Evolutionary conservation across 2,113 vertebrate species (phyloP).

Genomic region (Pseudois nayaur): DNA sequence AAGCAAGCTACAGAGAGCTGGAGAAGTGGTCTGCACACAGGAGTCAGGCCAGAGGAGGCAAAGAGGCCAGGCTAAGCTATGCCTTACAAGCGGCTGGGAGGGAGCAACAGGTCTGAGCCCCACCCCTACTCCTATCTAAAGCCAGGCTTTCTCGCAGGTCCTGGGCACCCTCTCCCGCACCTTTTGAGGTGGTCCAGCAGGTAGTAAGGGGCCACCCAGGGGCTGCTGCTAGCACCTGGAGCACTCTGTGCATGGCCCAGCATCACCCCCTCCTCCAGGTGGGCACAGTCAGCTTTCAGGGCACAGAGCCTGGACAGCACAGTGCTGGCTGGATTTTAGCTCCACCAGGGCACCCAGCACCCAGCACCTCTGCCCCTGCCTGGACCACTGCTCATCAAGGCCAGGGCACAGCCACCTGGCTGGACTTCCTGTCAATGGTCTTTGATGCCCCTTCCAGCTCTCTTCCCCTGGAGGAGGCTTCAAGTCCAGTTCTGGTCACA

Average conservation of each 20-base stretch:
- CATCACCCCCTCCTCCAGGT: neutral
- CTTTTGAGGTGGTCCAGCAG: neutral
- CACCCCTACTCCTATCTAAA: neutral
- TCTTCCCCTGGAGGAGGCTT: neutral
- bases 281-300: neutral
- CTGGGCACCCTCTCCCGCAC: neutral
- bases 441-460: neutral
- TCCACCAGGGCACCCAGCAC: neutral
- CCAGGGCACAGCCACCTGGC: too few species aligned
- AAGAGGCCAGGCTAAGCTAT: neutral
- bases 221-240: neutral
- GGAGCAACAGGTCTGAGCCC: neutral
- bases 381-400: neutral
- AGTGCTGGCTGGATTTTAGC: neutral
- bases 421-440: neutral
- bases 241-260: neutral
- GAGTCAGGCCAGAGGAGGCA: neutral
- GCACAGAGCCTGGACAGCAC: neutral
- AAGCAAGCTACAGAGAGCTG: neutral
- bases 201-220: neutral
- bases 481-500: neutral
- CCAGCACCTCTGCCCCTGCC: neutral
- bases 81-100: neutral
- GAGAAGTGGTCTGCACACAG: neutral
- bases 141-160: too few species aligned